phyloP scores from a whole-genome alignment of 2,113 vertebrate species.

The Taurulus bubalis region DNA sequence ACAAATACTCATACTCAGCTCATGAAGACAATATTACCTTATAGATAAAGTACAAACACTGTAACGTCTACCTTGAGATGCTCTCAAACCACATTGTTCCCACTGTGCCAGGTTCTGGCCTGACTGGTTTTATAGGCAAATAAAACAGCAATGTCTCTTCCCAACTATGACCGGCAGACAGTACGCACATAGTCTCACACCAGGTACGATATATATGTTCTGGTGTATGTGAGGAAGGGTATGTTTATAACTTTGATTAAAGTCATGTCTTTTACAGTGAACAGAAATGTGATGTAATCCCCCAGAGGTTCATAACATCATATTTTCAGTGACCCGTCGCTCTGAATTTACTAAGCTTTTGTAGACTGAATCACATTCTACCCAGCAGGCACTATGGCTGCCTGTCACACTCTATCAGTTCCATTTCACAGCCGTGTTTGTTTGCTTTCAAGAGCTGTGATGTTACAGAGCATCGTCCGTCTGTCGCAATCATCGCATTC shows the following conservation, averaged over 20 bases:
- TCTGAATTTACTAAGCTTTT: conserved; percentile 35
- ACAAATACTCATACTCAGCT: background rate
- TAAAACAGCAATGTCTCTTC: background rate
- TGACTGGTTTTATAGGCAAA: conserved; percentile 56
- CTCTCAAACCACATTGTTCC: background rate
- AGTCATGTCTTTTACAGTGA: background rate
- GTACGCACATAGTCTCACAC: background rate
- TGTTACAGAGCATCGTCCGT: conserved; percentile 57
- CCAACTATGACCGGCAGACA: background rate
- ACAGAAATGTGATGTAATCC: conserved; percentile 23
- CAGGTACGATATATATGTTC: background rate
- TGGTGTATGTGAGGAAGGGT: background rate
- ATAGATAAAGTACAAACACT: background rate
- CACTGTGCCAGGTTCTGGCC: conserved; percentile 31
- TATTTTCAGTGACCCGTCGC: conserved; percentile 36
- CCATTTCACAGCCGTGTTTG: conserved; percentile 60
- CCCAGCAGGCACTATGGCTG: conserved; percentile 58
- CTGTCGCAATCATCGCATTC: conserved; percentile 62
- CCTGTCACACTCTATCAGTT: conserved; percentile 66
- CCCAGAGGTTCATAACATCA: conserved; percentile 18
- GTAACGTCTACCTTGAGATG: too few species aligned
- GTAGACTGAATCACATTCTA: conserved; percentile 47
- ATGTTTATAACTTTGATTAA: conserved; percentile 18
- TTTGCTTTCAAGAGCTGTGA: conserved; percentile 56
- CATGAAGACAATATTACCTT: background rate